Base-by-base conservation (phyloP, 2,797 vertebrate genomes). In the Eulemur albifrons region DNA sequence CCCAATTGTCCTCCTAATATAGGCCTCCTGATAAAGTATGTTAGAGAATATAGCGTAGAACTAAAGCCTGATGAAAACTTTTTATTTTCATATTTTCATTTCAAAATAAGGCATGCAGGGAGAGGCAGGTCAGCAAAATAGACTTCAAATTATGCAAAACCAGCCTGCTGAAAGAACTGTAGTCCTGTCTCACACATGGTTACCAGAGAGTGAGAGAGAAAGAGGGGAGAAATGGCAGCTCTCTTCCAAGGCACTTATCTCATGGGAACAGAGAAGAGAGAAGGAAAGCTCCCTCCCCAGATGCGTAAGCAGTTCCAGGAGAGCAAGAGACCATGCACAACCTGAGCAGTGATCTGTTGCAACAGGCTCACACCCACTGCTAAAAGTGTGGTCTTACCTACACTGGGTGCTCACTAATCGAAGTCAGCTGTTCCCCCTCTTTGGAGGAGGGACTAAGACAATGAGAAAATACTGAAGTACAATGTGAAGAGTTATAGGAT, bases 81-180 rank as follows among this genome's bases (percentile, higher is more conserved):
- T 82, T 54, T 25, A 93, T 89, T 97, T 95, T 97, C 50, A 48
- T 93, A 95, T 81, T 96, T 95, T 97, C 54, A 69, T 92, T 85
- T 85, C n/a, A 86, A 93, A 91, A 76, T 92, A 91, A 95, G 87
- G 20, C 48, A 82, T 67, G 1, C 5, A 0, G 12, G 35, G 70
- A 96, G 14, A 95, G 59, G 69, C 94, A 35, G 73, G 73, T 97
- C 82, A 95, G 85, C 88, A 91, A 88, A 97, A 91, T 65, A 77
- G 25, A 82, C 69, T 94, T 48, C 54, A 52, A 20, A 20, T 75
- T 65, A 63, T 54, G 54, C 57, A 70, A 88, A 93, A 30, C 6
- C 48, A 45, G 83, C 7, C 67, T 91, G 59, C 52, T 4, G 32
- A 38, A 80, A 75, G 73, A 85, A 80, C 14, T 23, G 23, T 27